Base-by-base conservation (phyloP, 2,797 vertebrate species). In the Sebastes aleutianus region DNA sequence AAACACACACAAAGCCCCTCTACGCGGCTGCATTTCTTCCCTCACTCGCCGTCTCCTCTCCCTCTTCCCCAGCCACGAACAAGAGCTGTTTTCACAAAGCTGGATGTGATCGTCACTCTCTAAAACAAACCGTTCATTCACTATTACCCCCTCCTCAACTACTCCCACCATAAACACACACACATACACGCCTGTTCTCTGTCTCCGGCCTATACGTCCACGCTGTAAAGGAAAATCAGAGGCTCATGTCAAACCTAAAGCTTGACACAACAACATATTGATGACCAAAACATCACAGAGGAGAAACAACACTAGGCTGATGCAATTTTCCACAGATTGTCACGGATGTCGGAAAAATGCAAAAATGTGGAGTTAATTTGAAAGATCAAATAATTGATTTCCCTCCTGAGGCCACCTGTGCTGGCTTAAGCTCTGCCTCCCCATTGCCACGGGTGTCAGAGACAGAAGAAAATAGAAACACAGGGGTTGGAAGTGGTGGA, bases 51-150 rank as follows among this genome's bases (percentile, higher is more conserved):
- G 77, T 85, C 85, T 90, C 86, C 90, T 87, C 85, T 87, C 79
- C 71, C 85, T 76, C 81, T 87, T 74, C 85, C 79, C 74, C 43
- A 56, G 73, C 81, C 61, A 26, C 72, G 85, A 95, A 95, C 93
- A 94, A 94, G 93, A 93, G 90, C 76, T 68, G 93, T 95, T 95
- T 95, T 95, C 91, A 95, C 86, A 93, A 93, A 94, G 87, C 88
- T 86, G 87, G 91, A 91, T 92, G 88, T 80, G 89, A 90, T 93
- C 75, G 69, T 84, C 90, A 91, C 88, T 89, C 90, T 89, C 85
- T 88, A 88, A 93, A 91, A 94, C 94, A 95, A 95, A 92, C 92
- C 90, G 79, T 91, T 92, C 89, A 95, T 95, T 95, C 32, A 47
- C 73, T 66, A 71, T 79, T 68, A 62, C 71, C 53, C 83, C 63